Base-by-base conservation (phyloP, 23 tunicate species). In the Ciona savignyi region DNA sequence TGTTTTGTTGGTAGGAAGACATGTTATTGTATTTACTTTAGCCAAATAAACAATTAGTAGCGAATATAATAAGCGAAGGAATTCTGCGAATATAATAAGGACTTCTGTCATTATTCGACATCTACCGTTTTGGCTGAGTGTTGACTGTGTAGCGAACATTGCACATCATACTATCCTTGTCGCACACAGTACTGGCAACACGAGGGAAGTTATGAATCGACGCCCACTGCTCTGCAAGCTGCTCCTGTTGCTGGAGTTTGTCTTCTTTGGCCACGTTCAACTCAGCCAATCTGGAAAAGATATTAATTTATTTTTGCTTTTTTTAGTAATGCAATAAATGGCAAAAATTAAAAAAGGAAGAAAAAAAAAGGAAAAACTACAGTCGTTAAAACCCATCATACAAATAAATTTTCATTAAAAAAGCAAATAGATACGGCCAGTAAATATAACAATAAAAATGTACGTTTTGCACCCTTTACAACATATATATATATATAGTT, bases 191-290 rank as follows among this genome's bases (percentile, higher is more conserved):
- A 15, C 11, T 42, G 9, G 56, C 11, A 42, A 42, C 11, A 42
- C 56, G 56, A 6, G 56, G 56, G 15, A 42, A 42, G 56, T 42
- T 42, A 6, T 42, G 56, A 42, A 42, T 42, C 56, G 9, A 9
- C 11, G 56, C 56, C 56, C 56, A 42, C 31, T 83, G 81, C 68
- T 88, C 73, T 33, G 86, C 78, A 34, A 88, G 83, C 33, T 83
- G 77, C 23, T 67, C 66, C 63, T 88, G 86, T 32, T 81, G 86
- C 66, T 81, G 83, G 27, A 35, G 75, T 34, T 82, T 66, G 29
- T 88, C 95, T 63, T 88, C 86, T 51, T 88, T 85, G 11, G 95
- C 95, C 2, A 88, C 60, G 33, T 88, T 88, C 72, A 88, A 71
- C 49, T 88, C 95, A 9, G 95, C 95, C 21, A 88, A 71, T 23